Conservation (phyloP, 2,113 vertebrate genomes). For the Platichthys stellatus region DNA sequence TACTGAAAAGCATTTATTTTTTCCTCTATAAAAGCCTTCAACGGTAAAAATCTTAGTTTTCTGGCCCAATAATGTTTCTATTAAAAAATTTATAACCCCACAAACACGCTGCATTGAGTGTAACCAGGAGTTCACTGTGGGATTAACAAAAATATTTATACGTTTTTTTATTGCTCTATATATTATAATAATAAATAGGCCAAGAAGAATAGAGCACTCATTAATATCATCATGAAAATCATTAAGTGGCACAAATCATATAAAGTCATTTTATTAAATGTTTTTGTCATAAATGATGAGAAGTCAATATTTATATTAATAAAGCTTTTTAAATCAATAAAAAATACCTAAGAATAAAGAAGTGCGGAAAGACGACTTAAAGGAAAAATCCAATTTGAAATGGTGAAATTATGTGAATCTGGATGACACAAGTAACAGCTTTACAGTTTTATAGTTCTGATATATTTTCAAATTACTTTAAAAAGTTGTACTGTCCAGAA, state of each 20-base stretch:
- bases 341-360: not conserved
- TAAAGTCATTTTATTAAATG: not conserved
- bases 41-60: not conserved
- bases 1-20: not conserved
- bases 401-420: not conserved
- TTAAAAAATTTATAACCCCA: no score
- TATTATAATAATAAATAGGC: no score
- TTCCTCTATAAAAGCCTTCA: not conserved
- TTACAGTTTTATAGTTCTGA: not conserved
- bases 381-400: not conserved
- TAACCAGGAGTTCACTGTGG: no score
- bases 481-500: not conserved
- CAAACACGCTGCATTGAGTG: no score
- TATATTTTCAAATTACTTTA: not conserved
- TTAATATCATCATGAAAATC: not conserved
- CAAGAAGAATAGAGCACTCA: no score
- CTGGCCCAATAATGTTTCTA: no score
- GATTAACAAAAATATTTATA: no score
- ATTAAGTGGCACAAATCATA: not conserved
- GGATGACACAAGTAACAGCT: not conserved
- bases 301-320: not conserved
- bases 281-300: not conserved
- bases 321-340: not conserved
- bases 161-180: no score
- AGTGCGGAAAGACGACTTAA: not conserved